Evolutionary conservation across 1,140 invertebrate species (phyloP), one percentile per base, ranked within the genome.

Genomic region (Archegozetes longisetosus): DNA sequence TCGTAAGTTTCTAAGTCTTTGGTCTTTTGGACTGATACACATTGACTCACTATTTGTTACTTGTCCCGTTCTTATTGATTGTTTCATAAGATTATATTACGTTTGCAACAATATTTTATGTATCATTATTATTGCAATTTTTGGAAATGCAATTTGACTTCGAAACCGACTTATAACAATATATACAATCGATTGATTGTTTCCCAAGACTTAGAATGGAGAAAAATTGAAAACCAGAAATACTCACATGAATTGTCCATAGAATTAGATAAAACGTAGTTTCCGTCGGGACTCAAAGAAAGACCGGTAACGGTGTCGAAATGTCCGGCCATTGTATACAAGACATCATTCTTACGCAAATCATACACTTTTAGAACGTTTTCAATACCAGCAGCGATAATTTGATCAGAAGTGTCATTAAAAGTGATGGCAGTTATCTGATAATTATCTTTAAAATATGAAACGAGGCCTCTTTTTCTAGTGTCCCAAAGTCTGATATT

Each of bases 321-420:
- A 68, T 99, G 93, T 77, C 73, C 88, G 66, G 83, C 79, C 68
- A 98, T 76, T 66, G 80, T 82, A 69, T 94, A 92, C 0, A 91
- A 70, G 29, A 94, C 73, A 57, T 84, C 82, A 71, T 90, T 88
- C 70, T 89, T 96, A 53, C 95, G 77, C 23, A 97, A 76, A 73
- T 98, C 96, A 94, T 94, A 99, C 1, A 96, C 86, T 79, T 98
- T 98, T 3, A 98, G 82, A 60, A 94, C 86, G 74, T 99, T 99
- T 71, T 99, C 96, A 53, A 99, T 88, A 3, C 96, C 95, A 46
- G 85, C 91, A 51, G 84, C 84, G 76, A 84, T 74, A 40, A 84
- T 59, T 74, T 94, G 89, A 70, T 98, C 93, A 0, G 89, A 82
- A 9, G 89, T 95, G 68, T 98, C 94, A 71, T 91, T 95, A 70